Evolutionary conservation across 2,113 vertebrate species (phyloP).

Genomic region (Pseudopipra pipra): DNA sequence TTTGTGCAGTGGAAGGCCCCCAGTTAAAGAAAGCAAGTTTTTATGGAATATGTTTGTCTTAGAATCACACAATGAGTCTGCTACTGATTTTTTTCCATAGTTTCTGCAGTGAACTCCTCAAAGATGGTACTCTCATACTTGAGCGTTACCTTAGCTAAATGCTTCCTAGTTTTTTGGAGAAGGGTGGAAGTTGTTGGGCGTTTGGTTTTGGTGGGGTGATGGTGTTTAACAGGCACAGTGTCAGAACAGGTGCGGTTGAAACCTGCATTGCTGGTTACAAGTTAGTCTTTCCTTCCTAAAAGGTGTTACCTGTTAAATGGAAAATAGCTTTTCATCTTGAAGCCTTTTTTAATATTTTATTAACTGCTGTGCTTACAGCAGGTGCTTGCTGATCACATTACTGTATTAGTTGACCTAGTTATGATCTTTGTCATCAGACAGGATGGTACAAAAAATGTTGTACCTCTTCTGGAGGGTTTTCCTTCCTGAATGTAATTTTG

Average conservation of each 20-base stretch:
- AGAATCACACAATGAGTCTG: not conserved
- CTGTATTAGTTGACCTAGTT: slow-evolving; percentile 9
- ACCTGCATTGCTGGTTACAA: not conserved
- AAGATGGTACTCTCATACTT: not conserved
- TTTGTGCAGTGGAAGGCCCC: not conserved
- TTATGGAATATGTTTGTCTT: not conserved
- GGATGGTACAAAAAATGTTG: not conserved
- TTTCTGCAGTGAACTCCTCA: not conserved
- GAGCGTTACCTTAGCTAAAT: not conserved
- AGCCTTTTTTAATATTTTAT: not conserved
- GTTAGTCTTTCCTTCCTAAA: not conserved
- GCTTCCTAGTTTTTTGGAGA: not conserved
- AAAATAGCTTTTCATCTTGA: not conserved
- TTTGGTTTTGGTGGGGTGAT: not conserved
- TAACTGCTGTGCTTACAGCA: not conserved
- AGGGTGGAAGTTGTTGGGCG: not conserved
- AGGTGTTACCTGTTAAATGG: not conserved
- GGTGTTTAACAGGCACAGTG: not conserved
- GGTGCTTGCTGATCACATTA: not conserved
- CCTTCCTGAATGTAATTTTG: not conserved
- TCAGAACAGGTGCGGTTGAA: not conserved
- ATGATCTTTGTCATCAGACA: not conserved
- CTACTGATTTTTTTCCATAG: not conserved
- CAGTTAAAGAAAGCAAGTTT: not conserved
- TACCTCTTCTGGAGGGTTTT: not conserved